Evolutionary conservation across 2,113 vertebrate species (phyloP), one percentile per base, ranked within the genome.

Genomic region (Erpornis zantholeuca): DNA sequence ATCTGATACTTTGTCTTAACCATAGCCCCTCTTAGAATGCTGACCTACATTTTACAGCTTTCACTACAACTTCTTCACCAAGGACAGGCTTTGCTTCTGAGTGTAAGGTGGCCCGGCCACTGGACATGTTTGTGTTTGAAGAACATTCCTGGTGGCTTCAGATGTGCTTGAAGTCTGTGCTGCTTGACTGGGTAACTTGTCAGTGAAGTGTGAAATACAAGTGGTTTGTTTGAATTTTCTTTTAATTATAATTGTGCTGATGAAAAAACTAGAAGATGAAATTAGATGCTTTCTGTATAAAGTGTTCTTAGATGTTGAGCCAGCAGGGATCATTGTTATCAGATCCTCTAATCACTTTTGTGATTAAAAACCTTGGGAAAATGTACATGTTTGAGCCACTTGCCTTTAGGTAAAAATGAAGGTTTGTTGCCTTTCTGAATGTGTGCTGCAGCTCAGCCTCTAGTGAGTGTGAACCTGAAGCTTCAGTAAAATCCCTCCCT

Each of bases 21-120:
- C 49, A 3, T 53, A 89, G 86, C 59, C 77, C 60, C 76, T 91
- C 87, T 82, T 70, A 88, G 49, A 50, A 54, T 4, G 59, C 57
- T 96, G 94, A 95, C 91, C 92, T 94, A 91, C 36, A 95, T 91
- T 75, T 24, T 57, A 9, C 2, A 75, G 85, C 61, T 95, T 63
- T 71, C 4, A 3, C 68, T 87, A 0, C 15, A 21, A 57, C 61
- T 47, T 50, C 59, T 85, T 59, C 2, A 12, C 22, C 80, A 56
- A 21, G 44, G 38, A 31, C 5, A 1, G 54, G 50, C 66, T 96
- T 77, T 57, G 24, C 52, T 49, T 59, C 49, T 1, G 8, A 35
- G n/a, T 15, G 6, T 17, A 25, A 63, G 88, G 36, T 57, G 31
- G 38, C 21, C 68, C 36, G 33, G 2, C n/a, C 14, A 20, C 72